A percentile compares a stretch with the other conserved stretches of the same genome.
Conservation (phyloP, 2,888 invertebrate species). For the Brachypalpus laphriformis region DNA sequence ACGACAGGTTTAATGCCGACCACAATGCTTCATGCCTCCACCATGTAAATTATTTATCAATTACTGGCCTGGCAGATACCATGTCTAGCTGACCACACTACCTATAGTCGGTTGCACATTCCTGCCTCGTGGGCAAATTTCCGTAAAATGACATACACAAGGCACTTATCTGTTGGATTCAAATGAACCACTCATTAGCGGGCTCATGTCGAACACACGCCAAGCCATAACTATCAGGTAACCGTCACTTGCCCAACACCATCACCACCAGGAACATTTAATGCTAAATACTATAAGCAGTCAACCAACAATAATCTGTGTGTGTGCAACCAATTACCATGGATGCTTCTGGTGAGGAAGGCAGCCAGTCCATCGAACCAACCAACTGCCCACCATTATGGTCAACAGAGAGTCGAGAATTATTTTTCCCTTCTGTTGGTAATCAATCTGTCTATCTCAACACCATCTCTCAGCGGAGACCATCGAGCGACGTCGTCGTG, state of each 20-base stretch:
- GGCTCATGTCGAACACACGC: constrained; percentile 65
- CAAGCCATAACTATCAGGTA: constrained; percentile 5
- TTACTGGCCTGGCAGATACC: constrained; percentile 18
- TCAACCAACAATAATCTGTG: constrained; percentile 56
- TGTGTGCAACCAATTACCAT: constrained; percentile 56
- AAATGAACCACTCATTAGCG: constrained; percentile 72
- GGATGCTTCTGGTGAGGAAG: not conserved
- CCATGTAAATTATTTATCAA: constrained; percentile 66
- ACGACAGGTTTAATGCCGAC: constrained; percentile 28
- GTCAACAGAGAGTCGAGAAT: constrained; percentile 23
- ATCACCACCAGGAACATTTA: constrained; percentile 46
- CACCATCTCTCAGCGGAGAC: constrained; percentile 42
- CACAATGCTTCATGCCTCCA: constrained; percentile 19
- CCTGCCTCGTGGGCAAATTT: constrained; percentile 45
- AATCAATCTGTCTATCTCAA: constrained; percentile 68
- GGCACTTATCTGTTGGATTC: constrained; percentile 66
- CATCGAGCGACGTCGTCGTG: not conserved
- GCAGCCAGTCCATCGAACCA: constrained; percentile 12
- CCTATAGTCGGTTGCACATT: constrained; percentile 7
- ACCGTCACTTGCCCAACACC: constrained; percentile 26
- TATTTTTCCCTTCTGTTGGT: constrained; percentile 45
- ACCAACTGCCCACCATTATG: constrained; percentile 26
- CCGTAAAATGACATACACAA: constrained; percentile 43
- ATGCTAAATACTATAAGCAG: constrained; percentile 66
- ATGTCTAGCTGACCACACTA: not conserved